These are phyloP conservation scores for Heliocidaris tuberculata DNA, from an alignment of 35 echinoderm and acorn worm genomes.

Conservation along the genomic window DNA sequence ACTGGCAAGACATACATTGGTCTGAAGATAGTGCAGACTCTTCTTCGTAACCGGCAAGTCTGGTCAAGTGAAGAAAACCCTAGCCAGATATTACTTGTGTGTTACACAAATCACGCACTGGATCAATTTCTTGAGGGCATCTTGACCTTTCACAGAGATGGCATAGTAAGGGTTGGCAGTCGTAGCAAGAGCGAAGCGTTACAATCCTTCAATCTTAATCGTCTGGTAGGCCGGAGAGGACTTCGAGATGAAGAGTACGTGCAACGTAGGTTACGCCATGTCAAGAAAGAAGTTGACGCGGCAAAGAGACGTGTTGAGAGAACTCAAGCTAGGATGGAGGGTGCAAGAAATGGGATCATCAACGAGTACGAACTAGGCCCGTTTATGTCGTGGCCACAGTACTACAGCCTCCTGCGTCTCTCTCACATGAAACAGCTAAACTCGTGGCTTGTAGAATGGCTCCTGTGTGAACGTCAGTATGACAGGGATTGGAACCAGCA, in stretches of 20 bases:
- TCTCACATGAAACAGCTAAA: not conserved
- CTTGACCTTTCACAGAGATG: constrained; percentile 22
- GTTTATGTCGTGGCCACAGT: constrained; percentile 8
- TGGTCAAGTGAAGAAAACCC: constrained; percentile 29
- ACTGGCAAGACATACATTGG: constrained; percentile 95
- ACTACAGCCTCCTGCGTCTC: constrained; percentile 24
- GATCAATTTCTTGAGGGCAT: constrained; percentile 96
- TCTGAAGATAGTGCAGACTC: constrained; percentile 74
- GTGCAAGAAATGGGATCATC: constrained; percentile 27
- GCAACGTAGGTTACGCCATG: not conserved
- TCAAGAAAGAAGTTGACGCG: constrained; percentile 24
- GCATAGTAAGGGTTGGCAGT: constrained; percentile 68
- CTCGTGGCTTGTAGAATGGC: constrained; percentile 37
- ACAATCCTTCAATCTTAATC: constrained; percentile 42
- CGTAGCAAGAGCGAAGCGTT: constrained; percentile 63
- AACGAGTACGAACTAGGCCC: constrained; percentile 27
- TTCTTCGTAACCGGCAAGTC: constrained; percentile 55
- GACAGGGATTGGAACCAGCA: not conserved
- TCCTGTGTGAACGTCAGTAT: not conserved
- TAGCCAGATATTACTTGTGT: constrained; percentile 70
- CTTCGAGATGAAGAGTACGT: not conserved
- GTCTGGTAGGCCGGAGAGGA: not conserved
- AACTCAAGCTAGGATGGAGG: constrained; percentile 21
- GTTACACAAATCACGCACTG: constrained; percentile 96
- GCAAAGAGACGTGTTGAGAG: not conserved